Evolutionary conservation across 2,888 invertebrate genomes (phyloP).

Genomic region (Odontothrips loti): DNA sequence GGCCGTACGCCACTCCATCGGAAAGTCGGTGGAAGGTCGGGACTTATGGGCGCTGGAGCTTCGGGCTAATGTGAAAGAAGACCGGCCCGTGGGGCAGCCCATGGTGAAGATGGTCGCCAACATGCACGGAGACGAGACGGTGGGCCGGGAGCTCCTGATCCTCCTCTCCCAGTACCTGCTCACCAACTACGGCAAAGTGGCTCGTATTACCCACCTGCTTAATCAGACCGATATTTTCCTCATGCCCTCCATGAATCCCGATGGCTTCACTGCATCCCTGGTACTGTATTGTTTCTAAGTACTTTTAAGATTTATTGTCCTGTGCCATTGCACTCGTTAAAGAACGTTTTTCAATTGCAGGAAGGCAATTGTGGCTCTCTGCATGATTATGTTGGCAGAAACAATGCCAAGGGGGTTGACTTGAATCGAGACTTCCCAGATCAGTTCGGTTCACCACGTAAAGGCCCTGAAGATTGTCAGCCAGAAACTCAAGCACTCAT

Average conservation of each 20-base stretch:
- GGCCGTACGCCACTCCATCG: slow-evolving; percentile 69
- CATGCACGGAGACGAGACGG: slow-evolving; percentile 93
- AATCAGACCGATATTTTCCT: slow-evolving; percentile 87
- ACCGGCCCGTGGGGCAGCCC: slow-evolving; percentile 63
- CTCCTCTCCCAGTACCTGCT: slow-evolving; percentile 81
- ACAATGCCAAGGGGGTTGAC: slow-evolving; percentile 76
- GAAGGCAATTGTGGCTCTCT: slow-evolving; percentile 76
- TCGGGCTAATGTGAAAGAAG: slow-evolving; percentile 59
- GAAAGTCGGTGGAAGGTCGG: slow-evolving; percentile 75
- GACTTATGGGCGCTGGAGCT: slow-evolving; percentile 79
- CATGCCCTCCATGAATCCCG: slow-evolving; percentile 97
- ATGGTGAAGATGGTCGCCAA: slow-evolving; percentile 93
- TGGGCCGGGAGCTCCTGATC: slow-evolving; percentile 79
- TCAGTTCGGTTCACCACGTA: slow-evolving; percentile 60
- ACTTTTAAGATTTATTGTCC: background rate
- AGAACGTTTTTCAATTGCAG: slow-evolving; percentile 46
- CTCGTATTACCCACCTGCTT: slow-evolving; percentile 69
- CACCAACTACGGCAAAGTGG: slow-evolving; percentile 64
- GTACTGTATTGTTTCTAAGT: slow-evolving; percentile 48
- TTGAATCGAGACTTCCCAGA: slow-evolving; percentile 92
- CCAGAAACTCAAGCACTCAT: slow-evolving; percentile 87
- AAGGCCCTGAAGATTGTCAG: slow-evolving; percentile 58
- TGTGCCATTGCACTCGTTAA: background rate
- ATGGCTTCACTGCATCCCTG: slow-evolving; percentile 84
- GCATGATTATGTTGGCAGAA: slow-evolving; percentile 63